Conservation (phyloP, 2,888 invertebrate species). For the Gymnoscelis rufifasciata region DNA sequence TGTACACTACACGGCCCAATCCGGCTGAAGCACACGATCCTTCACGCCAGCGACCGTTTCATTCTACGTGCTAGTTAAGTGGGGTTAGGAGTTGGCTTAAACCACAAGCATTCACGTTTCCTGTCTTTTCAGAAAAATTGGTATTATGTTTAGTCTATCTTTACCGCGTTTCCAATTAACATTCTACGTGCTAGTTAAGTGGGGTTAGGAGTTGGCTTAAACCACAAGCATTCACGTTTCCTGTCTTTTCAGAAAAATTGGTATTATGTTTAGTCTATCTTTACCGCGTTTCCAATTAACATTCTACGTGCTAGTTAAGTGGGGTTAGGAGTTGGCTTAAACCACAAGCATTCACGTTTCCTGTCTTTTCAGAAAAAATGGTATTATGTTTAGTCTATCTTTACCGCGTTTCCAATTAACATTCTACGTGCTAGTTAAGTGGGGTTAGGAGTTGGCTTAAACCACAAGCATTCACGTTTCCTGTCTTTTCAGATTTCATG, state of each 20-base stretch:
- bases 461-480: not conserved
- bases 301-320: conserved; percentile 30
- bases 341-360: not conserved
- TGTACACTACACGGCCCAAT: conserved; percentile 6
- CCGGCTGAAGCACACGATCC: conserved; percentile 24
- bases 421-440: conserved; percentile 30
- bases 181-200: conserved; percentile 30
- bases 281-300: too few relatives aligned
- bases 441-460: conserved; percentile 20
- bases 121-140: not conserved
- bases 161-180: too few relatives aligned
- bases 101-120: not conserved
- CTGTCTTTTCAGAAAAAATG: not conserved
- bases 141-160: too few relatives aligned
- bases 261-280: too few relatives aligned
- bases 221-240: not conserved
- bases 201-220: conserved; percentile 20
- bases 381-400: too few relatives aligned
- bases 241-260: not conserved
- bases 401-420: too few relatives aligned
- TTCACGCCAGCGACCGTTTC: conserved; percentile 26
- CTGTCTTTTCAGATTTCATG: not conserved
- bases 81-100: conserved; percentile 20
- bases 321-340: conserved; percentile 20
- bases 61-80: conserved; percentile 30